These are phyloP conservation scores for Leucophenga varia DNA, from an alignment of 1,140 invertebrate species.

Conservation along the genomic window DNA sequence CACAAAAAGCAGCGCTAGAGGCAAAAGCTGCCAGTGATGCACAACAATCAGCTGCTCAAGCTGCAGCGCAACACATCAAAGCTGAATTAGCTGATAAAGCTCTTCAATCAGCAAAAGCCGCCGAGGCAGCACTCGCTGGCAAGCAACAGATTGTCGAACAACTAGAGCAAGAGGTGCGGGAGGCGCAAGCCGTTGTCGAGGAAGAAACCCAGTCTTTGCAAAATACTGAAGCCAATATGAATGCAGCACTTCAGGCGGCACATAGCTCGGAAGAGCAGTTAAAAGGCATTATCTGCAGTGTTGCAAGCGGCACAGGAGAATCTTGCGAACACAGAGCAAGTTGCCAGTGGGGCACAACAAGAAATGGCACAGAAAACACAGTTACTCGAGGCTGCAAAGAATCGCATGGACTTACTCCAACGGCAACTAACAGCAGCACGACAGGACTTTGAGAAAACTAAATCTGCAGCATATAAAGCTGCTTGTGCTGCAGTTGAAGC, in stretches of 20 bases:
- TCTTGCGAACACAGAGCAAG: conserved; percentile 61
- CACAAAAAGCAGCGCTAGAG: conserved; percentile 65
- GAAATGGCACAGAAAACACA: conserved; percentile 63
- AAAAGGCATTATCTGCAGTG: conserved; percentile 48
- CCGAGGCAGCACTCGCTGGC: conserved; percentile 63
- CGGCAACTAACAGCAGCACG: conserved; percentile 61
- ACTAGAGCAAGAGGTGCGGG: conserved; percentile 61
- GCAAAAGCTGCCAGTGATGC: conserved; percentile 65
- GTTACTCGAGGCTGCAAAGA: conserved; percentile 62
- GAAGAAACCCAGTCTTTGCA: conserved; percentile 62
- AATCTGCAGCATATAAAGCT: conserved; percentile 62
- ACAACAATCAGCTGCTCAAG: conserved; percentile 64
- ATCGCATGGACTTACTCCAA: conserved; percentile 61
- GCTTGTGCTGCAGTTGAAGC: conserved; percentile 64
- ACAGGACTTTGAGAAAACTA: conserved; percentile 62
- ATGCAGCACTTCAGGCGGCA: conserved; percentile 60
- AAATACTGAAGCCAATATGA: conserved; percentile 61
- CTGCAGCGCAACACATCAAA: conserved; percentile 65
- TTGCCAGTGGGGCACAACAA: conserved; percentile 59
- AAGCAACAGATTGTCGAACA: conserved; percentile 63
- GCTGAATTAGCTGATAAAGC: conserved; percentile 66
- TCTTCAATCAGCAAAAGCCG: conserved; percentile 64
- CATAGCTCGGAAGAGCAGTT: conserved; percentile 60
- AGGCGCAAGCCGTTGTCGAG: conserved; percentile 63
- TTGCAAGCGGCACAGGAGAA: conserved; percentile 60